A percentile compares a stretch with the other conserved stretches of the same genome.
Conservation (phyloP, 2,797 vertebrate species). For the Sphenodon punctatus region DNA sequence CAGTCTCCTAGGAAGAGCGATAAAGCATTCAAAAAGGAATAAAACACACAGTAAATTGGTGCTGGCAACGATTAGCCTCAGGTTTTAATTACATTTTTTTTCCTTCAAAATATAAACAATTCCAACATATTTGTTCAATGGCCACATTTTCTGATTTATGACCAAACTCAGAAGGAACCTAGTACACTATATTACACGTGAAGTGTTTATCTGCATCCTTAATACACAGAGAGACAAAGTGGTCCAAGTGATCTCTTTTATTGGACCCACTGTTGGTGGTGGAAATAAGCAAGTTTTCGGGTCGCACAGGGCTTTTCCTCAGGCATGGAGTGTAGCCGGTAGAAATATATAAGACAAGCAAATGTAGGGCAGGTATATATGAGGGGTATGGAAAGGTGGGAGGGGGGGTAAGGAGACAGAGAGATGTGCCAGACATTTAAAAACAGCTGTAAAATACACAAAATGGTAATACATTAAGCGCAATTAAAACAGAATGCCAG, state of each 20-base stretch:
- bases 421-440: too few species aligned
- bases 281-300: too few species aligned
- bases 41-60: background rate
- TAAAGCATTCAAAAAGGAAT: background rate
- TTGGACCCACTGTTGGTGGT: too few species aligned
- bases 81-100: background rate
- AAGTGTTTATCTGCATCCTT: background rate
- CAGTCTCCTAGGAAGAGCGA: background rate
- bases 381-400: too few species aligned
- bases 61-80: background rate
- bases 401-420: too few species aligned
- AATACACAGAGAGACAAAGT: background rate
- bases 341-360: too few species aligned
- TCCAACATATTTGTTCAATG: background rate
- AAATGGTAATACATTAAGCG: too few species aligned
- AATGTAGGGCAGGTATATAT: too few species aligned
- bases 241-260: too few species aligned
- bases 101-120: background rate
- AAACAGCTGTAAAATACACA: too few species aligned
- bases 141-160: background rate
- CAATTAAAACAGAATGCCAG: background rate
- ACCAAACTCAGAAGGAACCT: rapidly evolving
- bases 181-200: background rate
- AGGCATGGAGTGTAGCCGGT: too few species aligned
- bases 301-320: too few species aligned